Evolutionary conservation across 2,113 vertebrate genomes (phyloP).

Genomic region (Nycticorax nycticorax): DNA sequence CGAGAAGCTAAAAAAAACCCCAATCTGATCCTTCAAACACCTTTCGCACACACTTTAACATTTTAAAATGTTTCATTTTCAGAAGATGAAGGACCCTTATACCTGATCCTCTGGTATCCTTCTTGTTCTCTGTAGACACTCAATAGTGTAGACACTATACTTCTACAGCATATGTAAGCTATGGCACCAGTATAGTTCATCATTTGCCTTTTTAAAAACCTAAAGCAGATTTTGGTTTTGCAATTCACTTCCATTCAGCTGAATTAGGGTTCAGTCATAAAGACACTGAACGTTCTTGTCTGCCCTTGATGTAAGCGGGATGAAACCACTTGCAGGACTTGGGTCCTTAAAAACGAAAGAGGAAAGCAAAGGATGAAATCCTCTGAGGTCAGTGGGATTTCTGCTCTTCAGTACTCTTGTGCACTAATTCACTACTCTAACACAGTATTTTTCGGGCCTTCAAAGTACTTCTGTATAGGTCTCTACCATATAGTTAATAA

Average conservation of each 20-base stretch:
- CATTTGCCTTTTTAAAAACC: not conserved
- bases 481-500: not conserved
- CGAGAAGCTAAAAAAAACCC: not conserved
- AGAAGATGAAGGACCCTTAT: not conserved
- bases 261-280: not conserved
- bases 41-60: not conserved
- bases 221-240: not conserved
- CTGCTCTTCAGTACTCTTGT: not conserved
- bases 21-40: not conserved
- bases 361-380: not conserved
- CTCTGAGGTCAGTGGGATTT: not conserved
- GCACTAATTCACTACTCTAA: not conserved
- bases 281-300: not conserved
- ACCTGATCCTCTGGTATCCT: not conserved
- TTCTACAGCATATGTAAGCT: not conserved
- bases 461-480: not conserved
- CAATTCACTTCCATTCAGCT: not conserved
- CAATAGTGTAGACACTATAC: not conserved
- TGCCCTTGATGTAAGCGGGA: not conserved
- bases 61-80: not conserved
- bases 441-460: not conserved
- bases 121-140: not conserved
- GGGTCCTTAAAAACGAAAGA: not conserved
- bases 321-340: not conserved
- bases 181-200: not conserved